A percentile compares a stretch with the other conserved stretches of the same genome.
Conservation (phyloP, 2,113 vertebrate species). For the Numida meleagris region DNA sequence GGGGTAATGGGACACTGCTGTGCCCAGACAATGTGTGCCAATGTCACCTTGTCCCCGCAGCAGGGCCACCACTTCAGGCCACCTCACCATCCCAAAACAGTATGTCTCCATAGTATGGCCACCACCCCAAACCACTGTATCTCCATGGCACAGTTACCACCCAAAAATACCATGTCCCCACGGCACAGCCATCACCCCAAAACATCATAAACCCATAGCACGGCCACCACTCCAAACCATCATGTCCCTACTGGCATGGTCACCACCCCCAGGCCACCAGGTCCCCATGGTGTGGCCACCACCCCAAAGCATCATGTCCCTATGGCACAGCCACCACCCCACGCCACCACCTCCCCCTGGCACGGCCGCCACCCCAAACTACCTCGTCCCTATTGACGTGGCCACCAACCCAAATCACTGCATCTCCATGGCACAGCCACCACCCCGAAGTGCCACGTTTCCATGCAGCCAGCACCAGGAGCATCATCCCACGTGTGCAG, state of each 20-base stretch:
- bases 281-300: neutral
- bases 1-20: neutral
- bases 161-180: no score
- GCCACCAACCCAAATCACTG: rapidly evolving
- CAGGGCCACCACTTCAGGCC: neutral
- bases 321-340: neutral
- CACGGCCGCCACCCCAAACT: neutral
- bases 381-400: neutral
- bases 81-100: neutral
- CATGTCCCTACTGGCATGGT: neutral
- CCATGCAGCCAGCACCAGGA: neutral
- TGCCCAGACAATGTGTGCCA: neutral
- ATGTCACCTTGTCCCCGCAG: neutral
- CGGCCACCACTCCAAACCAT: no score
- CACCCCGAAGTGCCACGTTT: rapidly evolving
- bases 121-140: neutral
- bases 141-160: neutral
- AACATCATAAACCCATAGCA: neutral
- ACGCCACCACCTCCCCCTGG: neutral
- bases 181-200: rapidly evolving
- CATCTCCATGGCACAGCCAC: neutral
- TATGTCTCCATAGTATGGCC: neutral
- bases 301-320: neutral
- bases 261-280: neutral
- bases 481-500: neutral